Conservation (phyloP, 2,113 vertebrate species). For the Phoxinus phoxinus region DNA sequence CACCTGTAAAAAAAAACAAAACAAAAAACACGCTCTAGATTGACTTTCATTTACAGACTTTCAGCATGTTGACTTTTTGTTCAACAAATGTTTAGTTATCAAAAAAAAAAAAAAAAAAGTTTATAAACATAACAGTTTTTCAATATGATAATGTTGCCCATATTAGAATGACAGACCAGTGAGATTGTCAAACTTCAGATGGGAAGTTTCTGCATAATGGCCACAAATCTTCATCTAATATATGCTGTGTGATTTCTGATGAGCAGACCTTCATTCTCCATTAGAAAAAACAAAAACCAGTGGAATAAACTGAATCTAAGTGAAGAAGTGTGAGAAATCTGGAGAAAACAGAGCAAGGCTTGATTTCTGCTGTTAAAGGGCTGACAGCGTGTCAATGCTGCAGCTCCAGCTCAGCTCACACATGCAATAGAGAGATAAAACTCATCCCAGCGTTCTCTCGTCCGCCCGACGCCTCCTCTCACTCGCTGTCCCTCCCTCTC, state of each 20-base stretch:
- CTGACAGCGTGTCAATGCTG: slow-evolving; percentile 80
- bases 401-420: slow-evolving; percentile 67
- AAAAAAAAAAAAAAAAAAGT: neutral
- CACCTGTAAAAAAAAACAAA: too few species aligned
- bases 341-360: slow-evolving; percentile 72
- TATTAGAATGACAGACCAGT: neutral
- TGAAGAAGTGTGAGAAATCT: slow-evolving; percentile 53
- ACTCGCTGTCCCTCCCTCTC: slow-evolving; percentile 51
- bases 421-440: slow-evolving; percentile 81
- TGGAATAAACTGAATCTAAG: neutral
- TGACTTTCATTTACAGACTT: neutral
- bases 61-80: neutral
- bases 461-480: slow-evolving; percentile 49
- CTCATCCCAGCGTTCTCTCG: slow-evolving; percentile 70
- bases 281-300: neutral
- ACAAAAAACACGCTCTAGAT: neutral
- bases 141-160: neutral
- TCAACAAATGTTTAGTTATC: neutral
- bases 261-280: neutral
- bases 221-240: neutral
- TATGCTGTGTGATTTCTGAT: neutral
- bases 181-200: neutral
- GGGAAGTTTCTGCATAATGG: neutral
- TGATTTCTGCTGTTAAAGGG: slow-evolving; percentile 72
- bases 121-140: neutral